Percentiles rank a stretch among this genome's conserved stretches.
These are phyloP conservation scores for Indicator indicator DNA, from an alignment of 2,113 vertebrate species.

Conservation along the genomic window DNA sequence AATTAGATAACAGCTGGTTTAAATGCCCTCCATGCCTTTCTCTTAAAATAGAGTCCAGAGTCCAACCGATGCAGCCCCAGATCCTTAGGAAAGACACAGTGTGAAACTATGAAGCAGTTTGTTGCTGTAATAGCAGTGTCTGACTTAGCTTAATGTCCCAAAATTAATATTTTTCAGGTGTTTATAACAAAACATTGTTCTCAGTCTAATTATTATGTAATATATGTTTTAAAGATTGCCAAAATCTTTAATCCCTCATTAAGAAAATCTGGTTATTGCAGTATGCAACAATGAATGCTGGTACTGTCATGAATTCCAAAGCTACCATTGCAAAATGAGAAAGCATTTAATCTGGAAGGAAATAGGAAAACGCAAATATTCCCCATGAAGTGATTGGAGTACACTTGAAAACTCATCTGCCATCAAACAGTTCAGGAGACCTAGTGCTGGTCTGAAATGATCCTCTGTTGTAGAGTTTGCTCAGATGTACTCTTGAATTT, in stretches of 20 bases:
- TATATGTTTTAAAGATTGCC: not conserved
- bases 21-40: not conserved
- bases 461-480: not conserved
- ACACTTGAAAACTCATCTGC: not conserved
- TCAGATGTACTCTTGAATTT: not conserved
- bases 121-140: not conserved
- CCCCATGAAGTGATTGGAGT: not conserved
- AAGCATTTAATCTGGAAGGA: not conserved
- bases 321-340: not conserved
- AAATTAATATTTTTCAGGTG: rapidly evolving
- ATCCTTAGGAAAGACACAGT: not conserved
- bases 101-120: not conserved
- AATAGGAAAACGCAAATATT: not conserved
- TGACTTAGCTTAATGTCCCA: not conserved
- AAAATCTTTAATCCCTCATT: not conserved
- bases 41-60: rapidly evolving
- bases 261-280: not conserved
- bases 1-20: slow-evolving; percentile 24
- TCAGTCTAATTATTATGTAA: not conserved
- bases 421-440: not conserved
- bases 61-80: rapidly evolving
- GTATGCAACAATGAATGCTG: not conserved
- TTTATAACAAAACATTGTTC: not conserved
- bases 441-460: not conserved
- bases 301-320: not conserved